phyloP scores from a whole-genome alignment of 2,113 vertebrate genomes.

The Mesoclemmys tuberculata region DNA sequence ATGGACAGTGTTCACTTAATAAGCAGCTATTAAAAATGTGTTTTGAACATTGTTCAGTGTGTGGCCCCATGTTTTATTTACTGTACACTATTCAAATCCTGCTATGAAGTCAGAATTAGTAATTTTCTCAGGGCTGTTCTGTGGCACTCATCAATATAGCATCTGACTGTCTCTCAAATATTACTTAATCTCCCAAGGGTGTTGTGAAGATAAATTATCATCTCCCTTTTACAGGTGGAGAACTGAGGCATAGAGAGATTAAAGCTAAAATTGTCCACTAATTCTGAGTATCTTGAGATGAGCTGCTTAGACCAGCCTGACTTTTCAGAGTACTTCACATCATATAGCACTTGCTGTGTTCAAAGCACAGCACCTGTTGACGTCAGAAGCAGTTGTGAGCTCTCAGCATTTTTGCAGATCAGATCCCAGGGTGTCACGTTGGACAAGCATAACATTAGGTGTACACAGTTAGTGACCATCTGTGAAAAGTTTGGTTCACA shows the following conservation, averaged over 20 bases:
- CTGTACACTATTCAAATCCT: not conserved
- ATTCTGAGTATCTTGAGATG: not conserved
- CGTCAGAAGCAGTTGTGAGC: not conserved
- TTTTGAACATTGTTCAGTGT: not conserved
- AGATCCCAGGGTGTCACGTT: not conserved
- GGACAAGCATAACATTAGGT: not conserved
- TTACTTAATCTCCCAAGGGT: not conserved
- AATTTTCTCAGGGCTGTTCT: not conserved
- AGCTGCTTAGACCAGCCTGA: not conserved
- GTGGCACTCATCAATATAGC: not conserved
- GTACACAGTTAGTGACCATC: not conserved
- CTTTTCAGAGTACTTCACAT: not conserved
- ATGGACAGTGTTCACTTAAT: not conserved
- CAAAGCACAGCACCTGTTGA: not conserved
- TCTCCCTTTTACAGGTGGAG: not conserved
- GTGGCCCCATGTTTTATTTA: not conserved
- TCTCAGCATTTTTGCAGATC: not conserved
- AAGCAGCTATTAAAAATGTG: not conserved
- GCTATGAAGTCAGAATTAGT: not conserved
- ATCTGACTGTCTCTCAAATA: not conserved
- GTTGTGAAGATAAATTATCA: not conserved
- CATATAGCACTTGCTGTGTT: not conserved
- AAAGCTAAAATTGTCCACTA: not conserved
- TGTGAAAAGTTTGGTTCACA: not conserved
- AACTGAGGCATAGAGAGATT: not conserved